Evolutionary conservation across 2,113 vertebrate genomes (phyloP).

Genomic region (Rissa tridactyla): DNA sequence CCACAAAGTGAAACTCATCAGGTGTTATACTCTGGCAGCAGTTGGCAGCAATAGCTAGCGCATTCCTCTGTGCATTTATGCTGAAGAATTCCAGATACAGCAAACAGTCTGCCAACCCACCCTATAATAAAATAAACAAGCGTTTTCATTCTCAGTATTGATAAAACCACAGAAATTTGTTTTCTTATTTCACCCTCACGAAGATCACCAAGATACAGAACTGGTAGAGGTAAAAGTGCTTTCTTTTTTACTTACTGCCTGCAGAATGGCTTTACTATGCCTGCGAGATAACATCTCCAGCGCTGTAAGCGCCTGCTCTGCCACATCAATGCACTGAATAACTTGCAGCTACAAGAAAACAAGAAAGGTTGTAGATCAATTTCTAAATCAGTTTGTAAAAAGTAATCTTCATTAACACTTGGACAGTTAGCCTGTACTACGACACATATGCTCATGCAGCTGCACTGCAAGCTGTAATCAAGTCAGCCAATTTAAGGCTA

Average conservation of each 20-base stretch:
- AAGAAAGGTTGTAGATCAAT: background rate
- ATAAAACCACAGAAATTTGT: background rate
- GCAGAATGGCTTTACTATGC: slow-evolving; percentile 98
- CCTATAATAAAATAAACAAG: slow-evolving; percentile 72
- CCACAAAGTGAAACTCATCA: slow-evolving; percentile 98
- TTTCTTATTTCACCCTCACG: background rate
- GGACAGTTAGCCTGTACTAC: background rate
- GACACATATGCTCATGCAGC: background rate
- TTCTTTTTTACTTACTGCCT: slow-evolving; percentile 84
- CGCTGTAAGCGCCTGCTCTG: slow-evolving; percentile 96
- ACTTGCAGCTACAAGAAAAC: slow-evolving; percentile 88
- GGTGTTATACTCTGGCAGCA: slow-evolving; percentile 99
- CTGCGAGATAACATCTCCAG: slow-evolving; percentile 97
- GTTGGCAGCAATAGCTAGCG: slow-evolving; percentile 96
- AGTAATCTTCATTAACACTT: background rate
- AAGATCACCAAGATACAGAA: background rate
- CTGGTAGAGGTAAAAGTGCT: background rate
- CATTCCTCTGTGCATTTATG: slow-evolving; percentile 99
- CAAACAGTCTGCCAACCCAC: slow-evolving; percentile 94
- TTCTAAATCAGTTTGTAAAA: background rate
- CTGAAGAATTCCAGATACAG: slow-evolving; percentile 99
- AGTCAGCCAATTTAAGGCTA: background rate
- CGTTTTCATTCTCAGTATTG: background rate
- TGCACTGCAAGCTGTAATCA: background rate
- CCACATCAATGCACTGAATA: slow-evolving; percentile 99